Evolutionary conservation across 2,113 vertebrate species (phyloP).

Genomic region (Oceanodroma tethys): DNA sequence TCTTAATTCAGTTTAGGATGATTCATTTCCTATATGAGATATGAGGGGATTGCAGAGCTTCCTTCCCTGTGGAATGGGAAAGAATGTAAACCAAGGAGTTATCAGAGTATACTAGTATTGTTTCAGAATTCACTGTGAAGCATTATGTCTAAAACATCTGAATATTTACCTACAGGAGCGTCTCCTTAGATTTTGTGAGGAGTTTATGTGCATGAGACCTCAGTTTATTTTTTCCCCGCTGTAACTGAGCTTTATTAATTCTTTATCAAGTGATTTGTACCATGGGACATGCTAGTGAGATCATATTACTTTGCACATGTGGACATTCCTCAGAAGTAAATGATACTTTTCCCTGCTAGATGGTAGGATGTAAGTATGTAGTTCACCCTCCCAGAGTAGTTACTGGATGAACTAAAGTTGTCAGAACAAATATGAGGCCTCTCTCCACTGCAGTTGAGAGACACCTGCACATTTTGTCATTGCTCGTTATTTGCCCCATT

Average conservation of each 20-base stretch:
- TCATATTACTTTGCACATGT: not conserved
- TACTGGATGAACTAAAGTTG: not conserved
- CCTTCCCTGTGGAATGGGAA: not conserved
- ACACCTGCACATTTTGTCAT: not conserved
- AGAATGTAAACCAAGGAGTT: not conserved
- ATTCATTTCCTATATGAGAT: not conserved
- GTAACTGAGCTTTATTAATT: not conserved
- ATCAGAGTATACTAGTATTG: not conserved
- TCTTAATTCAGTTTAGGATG: not conserved
- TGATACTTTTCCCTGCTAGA: not conserved
- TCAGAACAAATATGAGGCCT: not conserved
- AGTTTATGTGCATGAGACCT: not conserved
- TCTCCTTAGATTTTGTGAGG: not conserved
- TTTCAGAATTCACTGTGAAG: not conserved
- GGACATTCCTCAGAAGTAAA: not conserved
- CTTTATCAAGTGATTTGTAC: not conserved
- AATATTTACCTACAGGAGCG: not conserved
- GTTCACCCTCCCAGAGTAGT: not conserved
- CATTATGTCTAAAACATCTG: not conserved
- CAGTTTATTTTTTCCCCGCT: rapidly evolving
- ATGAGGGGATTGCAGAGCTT: not conserved
- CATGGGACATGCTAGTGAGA: not conserved
- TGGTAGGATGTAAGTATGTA: not conserved
- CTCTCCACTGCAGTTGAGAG: not conserved
- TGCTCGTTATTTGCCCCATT: not conserved